Percentiles rank a stretch among this genome's conserved stretches.
These are phyloP conservation scores for Lagopus leucura DNA, from an alignment of 2,113 vertebrate species.

Conservation along the genomic window DNA sequence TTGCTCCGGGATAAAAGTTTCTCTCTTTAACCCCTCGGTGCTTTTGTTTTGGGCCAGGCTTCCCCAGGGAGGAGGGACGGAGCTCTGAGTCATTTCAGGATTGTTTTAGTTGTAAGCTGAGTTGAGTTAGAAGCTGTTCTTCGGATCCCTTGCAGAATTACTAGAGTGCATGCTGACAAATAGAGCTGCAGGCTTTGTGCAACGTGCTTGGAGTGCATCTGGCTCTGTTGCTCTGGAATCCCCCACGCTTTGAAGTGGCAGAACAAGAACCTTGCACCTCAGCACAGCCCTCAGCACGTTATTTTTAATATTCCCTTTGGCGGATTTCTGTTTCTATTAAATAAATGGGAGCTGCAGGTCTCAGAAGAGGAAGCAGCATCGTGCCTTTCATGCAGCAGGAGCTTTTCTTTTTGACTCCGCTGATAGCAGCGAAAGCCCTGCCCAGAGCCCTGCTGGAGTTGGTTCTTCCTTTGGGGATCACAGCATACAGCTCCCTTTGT, in stretches of 20 bases:
- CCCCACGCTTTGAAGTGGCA: background rate
- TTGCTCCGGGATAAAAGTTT: slow-evolving; percentile 2
- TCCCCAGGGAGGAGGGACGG: slow-evolving; percentile 65
- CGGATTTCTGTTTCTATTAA: background rate
- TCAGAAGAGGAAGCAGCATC: background rate
- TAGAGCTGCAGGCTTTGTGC: background rate
- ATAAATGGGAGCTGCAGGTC: background rate
- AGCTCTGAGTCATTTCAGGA: slow-evolving; percentile 53
- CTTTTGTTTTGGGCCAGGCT: slow-evolving; percentile 61
- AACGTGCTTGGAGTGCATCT: background rate
- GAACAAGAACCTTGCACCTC: background rate
- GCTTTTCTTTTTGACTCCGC: background rate
- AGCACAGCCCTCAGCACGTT: background rate
- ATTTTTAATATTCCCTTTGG: background rate
- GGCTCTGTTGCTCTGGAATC: background rate
- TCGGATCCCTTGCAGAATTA: background rate
- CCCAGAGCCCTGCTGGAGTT: background rate
- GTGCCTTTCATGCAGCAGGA: background rate
- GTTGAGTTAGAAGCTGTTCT: background rate
- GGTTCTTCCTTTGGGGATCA: background rate
- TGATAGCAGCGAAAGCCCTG: rapidly evolving
- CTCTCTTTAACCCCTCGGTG: slow-evolving; percentile 51
- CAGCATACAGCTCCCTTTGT: background rate
- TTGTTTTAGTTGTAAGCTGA: background rate
- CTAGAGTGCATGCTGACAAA: background rate